Percentiles rank a stretch among this genome's conserved stretches.
phyloP scores from a whole-genome alignment of 2,888 invertebrate genomes.

The Cryptus viduatorius region DNA sequence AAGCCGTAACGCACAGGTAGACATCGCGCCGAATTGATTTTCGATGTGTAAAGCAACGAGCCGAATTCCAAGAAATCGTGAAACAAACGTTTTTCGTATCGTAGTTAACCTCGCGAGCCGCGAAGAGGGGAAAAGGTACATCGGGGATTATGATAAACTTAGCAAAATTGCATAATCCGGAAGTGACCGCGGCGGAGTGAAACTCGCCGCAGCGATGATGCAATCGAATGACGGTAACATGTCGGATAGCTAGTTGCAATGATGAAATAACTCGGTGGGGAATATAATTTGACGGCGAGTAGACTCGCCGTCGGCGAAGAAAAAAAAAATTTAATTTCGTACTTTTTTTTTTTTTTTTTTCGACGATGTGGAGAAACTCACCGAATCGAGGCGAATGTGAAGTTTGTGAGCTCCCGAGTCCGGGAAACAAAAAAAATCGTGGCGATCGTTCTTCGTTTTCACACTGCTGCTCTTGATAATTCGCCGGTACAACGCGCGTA shows the following conservation, averaged over 20 bases:
- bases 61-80: too few relatives aligned
- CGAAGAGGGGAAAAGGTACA: not conserved
- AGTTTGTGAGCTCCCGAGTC: constrained; percentile 23
- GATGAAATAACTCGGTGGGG: constrained; percentile 32
- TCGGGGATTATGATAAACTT: constrained; percentile 61
- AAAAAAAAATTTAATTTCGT: constrained; percentile 8
- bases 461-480: constrained; percentile 15
- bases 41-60: not conserved
- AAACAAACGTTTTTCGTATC: too few relatives aligned
- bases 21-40: not conserved
- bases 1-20: not conserved
- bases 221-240: constrained; percentile 51
- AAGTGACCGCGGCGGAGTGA: constrained; percentile 33
- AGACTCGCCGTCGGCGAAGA: constrained; percentile 24
- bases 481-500: not conserved
- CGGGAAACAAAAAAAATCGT: not conserved
- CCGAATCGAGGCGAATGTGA: constrained; percentile 20
- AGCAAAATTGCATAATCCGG: constrained; percentile 63
- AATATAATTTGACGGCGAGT: constrained; percentile 9
- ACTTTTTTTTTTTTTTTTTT: not conserved
- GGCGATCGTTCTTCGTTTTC: not conserved
- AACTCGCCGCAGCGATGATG: constrained; percentile 36
- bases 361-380: constrained; percentile 39
- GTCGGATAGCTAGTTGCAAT: constrained; percentile 31
- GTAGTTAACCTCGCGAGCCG: not conserved